A percentile compares a stretch with the other conserved stretches of the same genome.
phyloP scores from a whole-genome alignment of 1,140 invertebrate genomes.

The Pogonomyrmex californicus region DNA sequence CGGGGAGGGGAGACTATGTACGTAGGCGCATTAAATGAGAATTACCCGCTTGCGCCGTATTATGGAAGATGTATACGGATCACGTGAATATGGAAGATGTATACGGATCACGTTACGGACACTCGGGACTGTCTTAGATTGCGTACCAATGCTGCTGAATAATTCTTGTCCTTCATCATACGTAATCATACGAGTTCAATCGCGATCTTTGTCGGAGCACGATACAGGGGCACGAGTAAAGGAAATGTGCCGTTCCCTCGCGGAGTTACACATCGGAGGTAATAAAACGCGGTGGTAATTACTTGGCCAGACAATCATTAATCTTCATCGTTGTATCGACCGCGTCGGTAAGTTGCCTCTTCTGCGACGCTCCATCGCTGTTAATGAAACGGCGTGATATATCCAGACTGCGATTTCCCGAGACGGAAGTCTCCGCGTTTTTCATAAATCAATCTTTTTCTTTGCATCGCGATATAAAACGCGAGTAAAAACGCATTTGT shows the following conservation, averaged over 20 bases:
- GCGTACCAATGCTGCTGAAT: slow-evolving; percentile 45
- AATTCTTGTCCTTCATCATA: slow-evolving; percentile 27
- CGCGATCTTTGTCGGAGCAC: neutral
- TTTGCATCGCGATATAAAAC: neutral
- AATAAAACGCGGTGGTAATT: slow-evolving; percentile 61
- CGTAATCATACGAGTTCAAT: neutral
- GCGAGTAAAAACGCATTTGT: neutral
- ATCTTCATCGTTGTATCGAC: slow-evolving; percentile 65
- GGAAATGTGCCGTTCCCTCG: slow-evolving; percentile 12
- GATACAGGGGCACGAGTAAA: neutral
- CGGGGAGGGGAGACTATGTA: neutral
- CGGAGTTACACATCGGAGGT: slow-evolving; percentile 49
- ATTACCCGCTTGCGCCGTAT: slow-evolving; percentile 36
- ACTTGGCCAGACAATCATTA: slow-evolving; percentile 63
- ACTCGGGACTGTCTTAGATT: slow-evolving; percentile 53
- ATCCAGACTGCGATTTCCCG: slow-evolving; percentile 22
- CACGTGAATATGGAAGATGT: neutral
- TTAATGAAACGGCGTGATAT: slow-evolving; percentile 61
- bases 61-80: slow-evolving; percentile 11
- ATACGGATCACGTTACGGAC: slow-evolving; percentile 24
- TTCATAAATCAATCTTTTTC: neutral
- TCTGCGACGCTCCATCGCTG: slow-evolving; percentile 48
- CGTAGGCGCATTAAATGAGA: slow-evolving; percentile 49
- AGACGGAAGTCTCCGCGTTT: neutral
- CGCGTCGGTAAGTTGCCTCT: slow-evolving; percentile 48